A percentile compares a stretch with the other conserved stretches of the same genome.
Conservation (phyloP, 2,113 vertebrate species). For the Oophaga pumilio region DNA sequence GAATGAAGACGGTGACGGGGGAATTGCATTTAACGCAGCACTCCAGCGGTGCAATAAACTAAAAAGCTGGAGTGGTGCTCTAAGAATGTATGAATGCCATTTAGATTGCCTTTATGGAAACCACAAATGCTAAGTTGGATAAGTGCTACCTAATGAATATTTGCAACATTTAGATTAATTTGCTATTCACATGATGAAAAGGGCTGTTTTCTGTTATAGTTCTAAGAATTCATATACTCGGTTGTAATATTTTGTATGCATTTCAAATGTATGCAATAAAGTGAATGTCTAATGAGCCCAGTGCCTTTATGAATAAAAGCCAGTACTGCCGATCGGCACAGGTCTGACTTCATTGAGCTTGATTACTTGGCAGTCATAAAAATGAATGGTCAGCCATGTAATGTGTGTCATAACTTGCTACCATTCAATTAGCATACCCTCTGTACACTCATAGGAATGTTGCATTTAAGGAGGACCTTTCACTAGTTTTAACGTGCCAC, state of each 20-base stretch:
- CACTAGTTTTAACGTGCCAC: too few species aligned
- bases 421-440: too few species aligned
- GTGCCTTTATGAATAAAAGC: neutral
- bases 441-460: too few species aligned
- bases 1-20: neutral
- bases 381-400: neutral
- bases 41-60: too few species aligned
- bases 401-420: neutral
- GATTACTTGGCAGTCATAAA: neutral
- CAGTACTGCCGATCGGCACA: neutral
- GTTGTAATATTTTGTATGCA: neutral
- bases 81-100: neutral
- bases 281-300: neutral
- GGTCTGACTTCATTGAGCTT: neutral
- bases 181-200: too few species aligned
- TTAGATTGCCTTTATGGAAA: neutral
- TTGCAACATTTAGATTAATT: too few species aligned
- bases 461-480: too few species aligned
- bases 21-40: too few species aligned
- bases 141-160: too few species aligned
- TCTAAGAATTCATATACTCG: too few species aligned
- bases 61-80: too few species aligned
- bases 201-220: neutral
- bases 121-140: too few species aligned
- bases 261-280: neutral